Conservation (phyloP, 2,113 vertebrate species). For the Antechinus flavipes region DNA sequence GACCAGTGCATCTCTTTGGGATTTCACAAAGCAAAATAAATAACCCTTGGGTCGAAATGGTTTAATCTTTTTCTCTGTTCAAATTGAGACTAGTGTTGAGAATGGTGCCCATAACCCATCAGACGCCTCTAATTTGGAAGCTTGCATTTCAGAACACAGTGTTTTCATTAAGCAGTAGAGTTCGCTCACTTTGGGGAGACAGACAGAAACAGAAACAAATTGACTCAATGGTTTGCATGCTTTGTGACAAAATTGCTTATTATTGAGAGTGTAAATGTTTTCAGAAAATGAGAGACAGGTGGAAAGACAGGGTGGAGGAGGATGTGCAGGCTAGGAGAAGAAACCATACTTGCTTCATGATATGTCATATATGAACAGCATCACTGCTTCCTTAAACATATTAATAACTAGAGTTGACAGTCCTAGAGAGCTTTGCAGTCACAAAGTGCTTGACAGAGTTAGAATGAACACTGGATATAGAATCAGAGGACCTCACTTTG, state of each 20-base stretch:
- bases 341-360: constrained; percentile 19
- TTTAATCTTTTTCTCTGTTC: background rate
- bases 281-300: constrained; percentile 70
- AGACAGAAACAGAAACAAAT: constrained; percentile 75
- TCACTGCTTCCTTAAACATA: constrained; percentile 14
- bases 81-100: constrained; percentile 31
- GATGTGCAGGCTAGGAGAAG: constrained; percentile 58
- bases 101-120: constrained; percentile 63
- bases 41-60: constrained; percentile 65
- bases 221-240: constrained; percentile 73
- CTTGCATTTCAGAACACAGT: constrained; percentile 64
- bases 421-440: background rate
- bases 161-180: constrained; percentile 71
- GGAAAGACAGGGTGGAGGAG: constrained; percentile 39
- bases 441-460: background rate
- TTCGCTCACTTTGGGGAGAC: constrained; percentile 70
- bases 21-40: constrained; percentile 77
- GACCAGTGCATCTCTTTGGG: constrained; percentile 51
- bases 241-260: constrained; percentile 76
- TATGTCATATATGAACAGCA: constrained; percentile 26
- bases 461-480: background rate
- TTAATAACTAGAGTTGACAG: background rate
- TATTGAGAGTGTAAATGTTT: constrained; percentile 73
- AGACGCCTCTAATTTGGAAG: constrained; percentile 75
- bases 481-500: background rate